These are phyloP conservation scores for Bettongia penicillata DNA, from an alignment of 2,113 vertebrate genomes.

Conservation along the genomic window DNA sequence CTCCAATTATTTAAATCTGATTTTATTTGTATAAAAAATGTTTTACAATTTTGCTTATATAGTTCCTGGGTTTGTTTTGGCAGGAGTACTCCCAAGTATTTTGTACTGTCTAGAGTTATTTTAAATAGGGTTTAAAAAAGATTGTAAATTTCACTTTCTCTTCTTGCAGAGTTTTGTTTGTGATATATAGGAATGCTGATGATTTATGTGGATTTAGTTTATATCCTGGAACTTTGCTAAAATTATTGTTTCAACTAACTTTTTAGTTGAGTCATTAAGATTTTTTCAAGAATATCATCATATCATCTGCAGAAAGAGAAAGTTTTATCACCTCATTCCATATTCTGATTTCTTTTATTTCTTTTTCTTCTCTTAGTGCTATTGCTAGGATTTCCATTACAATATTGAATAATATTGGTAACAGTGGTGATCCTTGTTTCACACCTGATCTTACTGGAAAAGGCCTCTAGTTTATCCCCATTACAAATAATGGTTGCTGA, in stretches of 20 bases:
- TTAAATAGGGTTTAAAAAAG: not conserved
- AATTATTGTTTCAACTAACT: not conserved
- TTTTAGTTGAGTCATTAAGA: not conserved
- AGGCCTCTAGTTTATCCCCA: not conserved
- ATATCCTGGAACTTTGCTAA: not conserved
- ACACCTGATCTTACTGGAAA: not conserved
- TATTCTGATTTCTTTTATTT: not conserved
- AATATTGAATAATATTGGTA: not conserved
- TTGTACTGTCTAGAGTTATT: not conserved
- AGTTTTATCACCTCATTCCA: not conserved
- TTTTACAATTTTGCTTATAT: not conserved
- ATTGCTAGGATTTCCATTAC: not conserved
- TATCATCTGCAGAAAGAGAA: too few relatives aligned
- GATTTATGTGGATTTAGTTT: not conserved
- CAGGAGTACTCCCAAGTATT: not conserved
- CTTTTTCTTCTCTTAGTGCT: not conserved
- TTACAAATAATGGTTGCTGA: not conserved
- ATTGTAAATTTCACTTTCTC: too few relatives aligned
- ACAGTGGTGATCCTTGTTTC: not conserved
- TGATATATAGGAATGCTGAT: not conserved
- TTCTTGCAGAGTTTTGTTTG: not conserved
- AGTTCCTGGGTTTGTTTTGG: not conserved
- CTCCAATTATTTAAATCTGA: not conserved
- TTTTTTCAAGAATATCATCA: not conserved
- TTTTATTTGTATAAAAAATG: not conserved